Percentiles rank a stretch among this genome's conserved stretches.
phyloP scores from a whole-genome alignment of 2,113 vertebrate genomes.

The Pelmatolapia mariae region DNA sequence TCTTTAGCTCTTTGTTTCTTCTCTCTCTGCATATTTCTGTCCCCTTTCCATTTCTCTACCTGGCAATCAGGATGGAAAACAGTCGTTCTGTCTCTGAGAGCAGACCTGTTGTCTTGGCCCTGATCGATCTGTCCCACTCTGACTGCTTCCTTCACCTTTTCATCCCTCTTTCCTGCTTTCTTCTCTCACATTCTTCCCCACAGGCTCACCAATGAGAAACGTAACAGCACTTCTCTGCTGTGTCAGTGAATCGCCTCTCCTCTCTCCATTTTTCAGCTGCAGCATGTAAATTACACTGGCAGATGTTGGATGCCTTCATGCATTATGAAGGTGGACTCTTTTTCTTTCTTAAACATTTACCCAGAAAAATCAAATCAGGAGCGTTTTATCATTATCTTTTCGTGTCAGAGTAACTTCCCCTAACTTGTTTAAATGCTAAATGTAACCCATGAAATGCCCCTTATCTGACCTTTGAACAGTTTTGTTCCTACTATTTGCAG shows the following conservation, averaged over 20 bases:
- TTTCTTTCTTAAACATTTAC: not conserved
- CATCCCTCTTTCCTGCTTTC: not conserved
- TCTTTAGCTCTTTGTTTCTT: not conserved
- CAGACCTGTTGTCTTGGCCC: constrained; percentile 36
- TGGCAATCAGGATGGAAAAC: constrained; percentile 55
- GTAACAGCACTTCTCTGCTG: not conserved
- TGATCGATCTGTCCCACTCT: constrained; percentile 32
- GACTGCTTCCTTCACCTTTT: not conserved
- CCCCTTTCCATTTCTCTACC: not conserved
- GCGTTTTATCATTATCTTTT: fast-evolving
- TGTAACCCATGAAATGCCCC: not conserved
- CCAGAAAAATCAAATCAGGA: not conserved
- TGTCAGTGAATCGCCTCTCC: not conserved
- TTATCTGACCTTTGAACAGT: not conserved
- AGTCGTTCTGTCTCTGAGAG: constrained; percentile 1
- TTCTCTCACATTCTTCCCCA: not conserved
- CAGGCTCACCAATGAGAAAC: not conserved
- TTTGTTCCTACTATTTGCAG: not conserved
- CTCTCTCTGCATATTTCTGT: not conserved
- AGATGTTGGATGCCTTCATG: not conserved
- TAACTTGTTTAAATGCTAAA: not conserved
- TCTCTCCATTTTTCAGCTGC: not conserved
- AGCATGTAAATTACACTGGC: not conserved
- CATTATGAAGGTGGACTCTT: not conserved
- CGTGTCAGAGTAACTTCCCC: not conserved